A percentile compares a stretch with the other conserved stretches of the same genome.
phyloP scores from a whole-genome alignment of 2,797 vertebrate genomes.

The Melanotaenia trifasciata region DNA sequence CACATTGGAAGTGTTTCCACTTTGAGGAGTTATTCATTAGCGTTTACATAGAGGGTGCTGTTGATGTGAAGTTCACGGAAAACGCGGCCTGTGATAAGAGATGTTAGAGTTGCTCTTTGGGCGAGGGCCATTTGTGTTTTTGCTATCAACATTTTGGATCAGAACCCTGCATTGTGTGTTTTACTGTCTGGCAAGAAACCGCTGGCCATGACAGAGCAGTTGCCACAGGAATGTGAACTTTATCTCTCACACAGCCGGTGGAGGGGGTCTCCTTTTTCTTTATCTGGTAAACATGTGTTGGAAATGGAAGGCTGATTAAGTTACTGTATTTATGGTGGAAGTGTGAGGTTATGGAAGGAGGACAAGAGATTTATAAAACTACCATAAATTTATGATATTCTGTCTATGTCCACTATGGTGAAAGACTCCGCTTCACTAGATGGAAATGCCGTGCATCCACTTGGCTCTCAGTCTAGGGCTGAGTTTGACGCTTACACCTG shows the following conservation, averaged over 20 bases:
- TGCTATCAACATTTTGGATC: conserved; percentile 61
- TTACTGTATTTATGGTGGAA: conserved; percentile 51
- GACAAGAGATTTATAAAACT: conserved; percentile 32
- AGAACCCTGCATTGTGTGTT: conserved; percentile 39
- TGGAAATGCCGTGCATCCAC: conserved; percentile 25
- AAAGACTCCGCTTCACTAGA: conserved; percentile 28
- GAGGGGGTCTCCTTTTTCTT: conserved; percentile 41
- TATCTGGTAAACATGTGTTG: conserved; percentile 62
- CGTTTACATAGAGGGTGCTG: conserved; percentile 21
- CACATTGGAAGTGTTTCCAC: conserved; percentile 39
- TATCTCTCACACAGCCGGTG: conserved; percentile 58
- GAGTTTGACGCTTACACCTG: conserved; percentile 42
- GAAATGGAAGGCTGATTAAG: conserved; percentile 46
- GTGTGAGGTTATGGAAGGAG: conserved; percentile 38
- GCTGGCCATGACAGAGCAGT: conserved; percentile 60
- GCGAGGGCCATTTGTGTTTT: conserved; percentile 24
- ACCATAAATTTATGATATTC: conserved; percentile 3
- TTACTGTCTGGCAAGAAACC: conserved; percentile 64
- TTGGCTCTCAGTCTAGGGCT: conserved; percentile 46
- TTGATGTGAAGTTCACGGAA: conserved; percentile 26
- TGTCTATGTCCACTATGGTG: conserved; percentile 18
- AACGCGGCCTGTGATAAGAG: conserved; percentile 19
- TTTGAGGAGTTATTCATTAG: conserved; percentile 17
- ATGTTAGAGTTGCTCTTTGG: conserved; percentile 33
- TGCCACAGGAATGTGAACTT: conserved; percentile 64